A percentile compares a stretch with the other conserved stretches of the same genome.
Conservation (phyloP, 2,888 invertebrate species). For the Heliconius aoede region DNA sequence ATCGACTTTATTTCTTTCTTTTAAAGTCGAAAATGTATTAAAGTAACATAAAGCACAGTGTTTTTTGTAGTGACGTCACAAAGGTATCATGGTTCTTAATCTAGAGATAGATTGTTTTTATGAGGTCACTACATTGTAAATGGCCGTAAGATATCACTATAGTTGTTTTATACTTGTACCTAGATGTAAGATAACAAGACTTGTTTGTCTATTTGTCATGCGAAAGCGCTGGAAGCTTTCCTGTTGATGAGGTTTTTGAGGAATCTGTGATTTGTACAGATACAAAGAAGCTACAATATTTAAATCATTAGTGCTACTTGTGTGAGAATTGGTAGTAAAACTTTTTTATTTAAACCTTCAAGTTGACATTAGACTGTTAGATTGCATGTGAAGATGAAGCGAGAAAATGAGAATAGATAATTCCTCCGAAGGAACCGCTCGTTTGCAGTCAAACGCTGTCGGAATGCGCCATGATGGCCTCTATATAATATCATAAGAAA, state of each 20-base stretch:
- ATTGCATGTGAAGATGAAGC: too few relatives aligned
- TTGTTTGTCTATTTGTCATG: conserved; percentile 11
- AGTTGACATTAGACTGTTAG: too few relatives aligned
- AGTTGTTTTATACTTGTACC: conserved; percentile 44
- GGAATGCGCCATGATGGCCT: too few relatives aligned
- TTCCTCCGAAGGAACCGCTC: too few relatives aligned
- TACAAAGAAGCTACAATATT: not conserved
- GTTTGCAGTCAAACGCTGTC: too few relatives aligned
- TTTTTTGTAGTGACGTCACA: conserved; percentile 54
- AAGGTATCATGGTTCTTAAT: conserved; percentile 60
- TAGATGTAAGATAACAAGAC: conserved; percentile 18
- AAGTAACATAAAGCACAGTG: conserved; percentile 8
- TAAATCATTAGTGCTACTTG: not conserved
- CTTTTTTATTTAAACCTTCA: too few relatives aligned
- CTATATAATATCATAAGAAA: too few relatives aligned
- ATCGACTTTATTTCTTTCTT: conserved; percentile 41
- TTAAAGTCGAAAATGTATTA: conserved; percentile 45
- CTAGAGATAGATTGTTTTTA: conserved; percentile 57
- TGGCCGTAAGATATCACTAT: conserved; percentile 55
- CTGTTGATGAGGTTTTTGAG: not conserved
- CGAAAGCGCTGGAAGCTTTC: not conserved
- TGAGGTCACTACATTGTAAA: conserved; percentile 56
- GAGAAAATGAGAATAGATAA: too few relatives aligned
- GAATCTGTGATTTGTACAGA: not conserved
- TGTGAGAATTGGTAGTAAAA: not conserved